Conservation (phyloP, 2,797 vertebrate genomes). For the Gallirallus australis region DNA sequence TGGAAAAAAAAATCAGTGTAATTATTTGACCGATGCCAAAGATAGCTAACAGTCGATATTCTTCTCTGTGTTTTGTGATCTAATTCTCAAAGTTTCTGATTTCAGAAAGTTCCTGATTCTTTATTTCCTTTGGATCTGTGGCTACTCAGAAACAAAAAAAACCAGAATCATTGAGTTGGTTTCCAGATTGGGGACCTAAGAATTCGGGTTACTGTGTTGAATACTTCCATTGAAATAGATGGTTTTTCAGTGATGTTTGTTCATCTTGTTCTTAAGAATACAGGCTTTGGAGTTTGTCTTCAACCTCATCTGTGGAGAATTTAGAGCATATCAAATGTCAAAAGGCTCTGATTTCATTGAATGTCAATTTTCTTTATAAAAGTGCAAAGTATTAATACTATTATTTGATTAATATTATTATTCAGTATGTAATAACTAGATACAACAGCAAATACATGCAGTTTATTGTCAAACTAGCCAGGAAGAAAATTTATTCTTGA, state of each 20-base stretch:
- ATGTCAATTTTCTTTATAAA: neutral
- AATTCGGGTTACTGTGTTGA: neutral
- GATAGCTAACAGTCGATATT: neutral
- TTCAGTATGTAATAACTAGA: neutral
- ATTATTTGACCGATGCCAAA: neutral
- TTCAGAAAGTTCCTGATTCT: neutral
- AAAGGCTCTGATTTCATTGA: neutral
- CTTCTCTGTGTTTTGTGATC: neutral
- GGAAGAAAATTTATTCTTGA: constrained; percentile 42
- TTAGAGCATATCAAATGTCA: neutral
- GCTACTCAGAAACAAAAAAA: neutral
- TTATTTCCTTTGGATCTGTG: neutral
- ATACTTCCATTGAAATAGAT: neutral
- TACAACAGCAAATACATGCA: neutral
- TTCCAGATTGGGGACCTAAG: neutral
- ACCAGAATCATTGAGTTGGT: neutral
- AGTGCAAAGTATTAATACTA: neutral
- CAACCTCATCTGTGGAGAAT: neutral
- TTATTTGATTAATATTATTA: neutral
- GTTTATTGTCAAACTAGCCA: constrained; percentile 24
- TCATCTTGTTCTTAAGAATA: neutral
- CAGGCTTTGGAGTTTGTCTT: neutral
- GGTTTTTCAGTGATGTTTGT: neutral
- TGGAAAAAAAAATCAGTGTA: neutral
- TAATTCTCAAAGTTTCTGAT: neutral